Conservation (phyloP, 2,113 vertebrate genomes). For the Stigmatopora argus region DNA sequence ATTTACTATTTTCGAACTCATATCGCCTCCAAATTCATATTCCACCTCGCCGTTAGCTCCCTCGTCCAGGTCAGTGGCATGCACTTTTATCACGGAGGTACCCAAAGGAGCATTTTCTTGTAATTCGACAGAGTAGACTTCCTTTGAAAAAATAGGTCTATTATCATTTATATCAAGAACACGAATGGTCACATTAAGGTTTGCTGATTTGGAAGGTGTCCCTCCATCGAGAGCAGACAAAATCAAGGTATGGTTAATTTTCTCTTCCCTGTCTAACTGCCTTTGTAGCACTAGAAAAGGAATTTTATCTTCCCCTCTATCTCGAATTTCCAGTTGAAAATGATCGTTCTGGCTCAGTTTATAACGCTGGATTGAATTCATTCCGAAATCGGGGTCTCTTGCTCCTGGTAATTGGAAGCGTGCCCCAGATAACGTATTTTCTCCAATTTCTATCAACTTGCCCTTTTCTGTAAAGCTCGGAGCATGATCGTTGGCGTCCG, state of each 20-base stretch:
- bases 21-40: constrained; percentile 24
- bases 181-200: constrained; percentile 30
- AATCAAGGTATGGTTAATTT: constrained; percentile 15
- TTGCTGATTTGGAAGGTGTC: constrained; percentile 32
- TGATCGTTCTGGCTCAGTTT: constrained; percentile 47
- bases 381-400: constrained; percentile 65
- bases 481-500: constrained; percentile 66
- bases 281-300: constrained; percentile 48
- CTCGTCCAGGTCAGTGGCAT: constrained; percentile 37
- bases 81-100: constrained; percentile 23
- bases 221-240: constrained; percentile 56
- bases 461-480: constrained; percentile 60
- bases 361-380: constrained; percentile 64
- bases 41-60: constrained; percentile 29
- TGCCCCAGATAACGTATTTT: constrained; percentile 58
- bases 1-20: constrained; percentile 2
- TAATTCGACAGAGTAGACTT: constrained; percentile 24
- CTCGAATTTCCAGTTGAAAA: constrained; percentile 44
- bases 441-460: constrained; percentile 60
- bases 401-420: constrained; percentile 69
- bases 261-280: constrained; percentile 42
- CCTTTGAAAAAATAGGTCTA: constrained; percentile 44
- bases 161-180: constrained; percentile 59
- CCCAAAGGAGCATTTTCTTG: constrained; percentile 30
- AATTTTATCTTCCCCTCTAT: constrained; percentile 34